phyloP scores from a whole-genome alignment of 2,888 invertebrate genomes.

The Seladonia tumulorum region DNA sequence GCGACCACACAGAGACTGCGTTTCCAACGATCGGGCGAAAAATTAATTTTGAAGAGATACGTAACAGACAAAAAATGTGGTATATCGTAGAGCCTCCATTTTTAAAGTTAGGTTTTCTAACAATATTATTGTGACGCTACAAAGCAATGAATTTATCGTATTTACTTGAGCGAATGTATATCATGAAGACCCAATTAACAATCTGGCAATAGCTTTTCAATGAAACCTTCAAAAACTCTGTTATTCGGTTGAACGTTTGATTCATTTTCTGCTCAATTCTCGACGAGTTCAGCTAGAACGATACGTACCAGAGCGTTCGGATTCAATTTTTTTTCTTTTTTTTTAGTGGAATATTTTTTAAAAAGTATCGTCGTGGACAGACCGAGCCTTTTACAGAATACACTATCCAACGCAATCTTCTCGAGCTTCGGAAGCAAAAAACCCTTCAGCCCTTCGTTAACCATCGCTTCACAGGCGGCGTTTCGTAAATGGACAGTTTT shows the following conservation, averaged over 20 bases:
- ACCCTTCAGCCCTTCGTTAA: conserved; percentile 49
- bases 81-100: not conserved
- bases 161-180: not conserved
- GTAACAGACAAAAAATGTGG: not conserved
- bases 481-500: conserved; percentile 32
- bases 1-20: not conserved
- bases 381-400: conserved; percentile 4
- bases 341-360: not conserved
- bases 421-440: conserved; percentile 1
- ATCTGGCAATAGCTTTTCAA: not conserved
- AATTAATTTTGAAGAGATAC: not conserved
- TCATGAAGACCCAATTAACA: not conserved
- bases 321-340: not conserved
- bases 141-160: not conserved
- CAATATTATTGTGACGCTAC: not conserved
- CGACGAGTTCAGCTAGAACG: not conserved
- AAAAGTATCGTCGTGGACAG: not conserved
- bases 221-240: not conserved
- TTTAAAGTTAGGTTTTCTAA: not conserved
- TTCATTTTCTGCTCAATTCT: not conserved
- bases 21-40: not conserved
- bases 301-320: not conserved
- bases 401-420: conserved; percentile 4
- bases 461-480: conserved; percentile 6
- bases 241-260: not conserved